Evolutionary conservation across 2,797 vertebrate species (phyloP), one percentile per base, ranked within the genome.

Genomic region (Fratercula arctica): DNA sequence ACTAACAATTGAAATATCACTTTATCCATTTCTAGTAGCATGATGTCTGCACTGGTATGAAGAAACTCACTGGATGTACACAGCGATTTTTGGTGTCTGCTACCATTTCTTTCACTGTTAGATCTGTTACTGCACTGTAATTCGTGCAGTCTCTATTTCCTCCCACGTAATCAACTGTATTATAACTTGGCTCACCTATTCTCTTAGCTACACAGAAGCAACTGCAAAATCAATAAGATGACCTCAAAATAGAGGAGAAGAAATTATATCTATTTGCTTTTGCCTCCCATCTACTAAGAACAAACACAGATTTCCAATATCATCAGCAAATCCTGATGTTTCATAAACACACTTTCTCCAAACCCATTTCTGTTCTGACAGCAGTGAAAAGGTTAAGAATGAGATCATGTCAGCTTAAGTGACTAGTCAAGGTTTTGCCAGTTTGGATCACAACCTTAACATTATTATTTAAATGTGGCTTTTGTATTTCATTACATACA

Each of bases 401-500:
- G 57, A 72, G 85, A 89, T 92, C 63, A 63, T 39, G 31, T 94
- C 68, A 84, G 28, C 48, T 89, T 92, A 90, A 66, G 60, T 86
- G 78, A 83, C 33, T 89, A 19, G 59, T 50, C 91, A 92, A 95
- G 60, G 35, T 35, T 92, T 94, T 94, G 43, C 83, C 70, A 93
- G 57, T 94, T 96, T 79, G 78, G 96, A 95, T 91, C 89, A 94
- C 54, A 97, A 95, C 77, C 76, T 90, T 94, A 97, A 93, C 87
- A 79, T 89, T 96, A 95, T 95, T 97, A 97, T 97, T 97, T 97
- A 97, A 97, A 95, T 72, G 76, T 86, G 53, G 35, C 83, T 97
- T 97, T 96, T 97, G 91, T 95, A 91, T 97, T 97, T 97, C 96
- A 97, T 97, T 96, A 96, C 92, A 93, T 96, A 95, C 60, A 93